phyloP scores from a whole-genome alignment of 2,797 vertebrate genomes.

The Mus spretus region DNA sequence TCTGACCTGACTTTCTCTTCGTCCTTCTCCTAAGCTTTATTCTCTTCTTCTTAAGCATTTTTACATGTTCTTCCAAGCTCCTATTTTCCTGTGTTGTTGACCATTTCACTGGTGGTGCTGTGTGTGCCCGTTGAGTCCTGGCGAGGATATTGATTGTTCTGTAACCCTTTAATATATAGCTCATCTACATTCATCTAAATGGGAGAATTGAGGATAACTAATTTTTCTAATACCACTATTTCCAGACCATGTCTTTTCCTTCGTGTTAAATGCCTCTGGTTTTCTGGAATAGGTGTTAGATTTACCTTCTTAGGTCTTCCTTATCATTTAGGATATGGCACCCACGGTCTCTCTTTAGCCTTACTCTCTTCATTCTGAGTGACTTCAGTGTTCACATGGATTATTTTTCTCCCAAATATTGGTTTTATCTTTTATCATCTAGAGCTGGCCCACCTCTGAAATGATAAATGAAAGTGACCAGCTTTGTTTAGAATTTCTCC shows the following conservation, averaged over 20 bases:
- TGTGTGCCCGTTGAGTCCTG: neutral
- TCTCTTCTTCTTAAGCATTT: slow-evolving; percentile 49
- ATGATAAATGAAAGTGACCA: neutral
- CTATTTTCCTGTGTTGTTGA: slow-evolving; percentile 9
- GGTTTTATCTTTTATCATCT: neutral
- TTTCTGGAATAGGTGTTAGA: neutral
- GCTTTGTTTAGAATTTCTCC: slow-evolving; percentile 47
- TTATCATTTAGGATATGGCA: neutral
- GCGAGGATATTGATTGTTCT: slow-evolving; percentile 8
- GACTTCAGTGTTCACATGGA: slow-evolving; percentile 11
- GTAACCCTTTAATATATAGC: neutral
- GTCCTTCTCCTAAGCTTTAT: slow-evolving; percentile 9
- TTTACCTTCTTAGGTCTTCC: neutral
- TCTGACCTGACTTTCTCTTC: neutral
- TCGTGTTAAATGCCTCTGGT: slow-evolving; percentile 9
- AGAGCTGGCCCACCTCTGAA: neutral
- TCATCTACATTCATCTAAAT: neutral
- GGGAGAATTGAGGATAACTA: neutral
- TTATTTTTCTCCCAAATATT: neutral
- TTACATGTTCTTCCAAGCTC: slow-evolving; percentile 20
- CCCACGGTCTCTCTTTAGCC: neutral
- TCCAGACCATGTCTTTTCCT: neutral
- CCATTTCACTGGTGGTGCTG: slow-evolving; percentile 22
- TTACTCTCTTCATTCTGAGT: neutral
- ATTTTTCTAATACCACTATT: slow-evolving; percentile 5